Percentiles rank a stretch among this genome's conserved stretches.
Evolutionary conservation across 1,140 invertebrate species (phyloP).

Genomic region (Leptinotarsa defecta): DNA sequence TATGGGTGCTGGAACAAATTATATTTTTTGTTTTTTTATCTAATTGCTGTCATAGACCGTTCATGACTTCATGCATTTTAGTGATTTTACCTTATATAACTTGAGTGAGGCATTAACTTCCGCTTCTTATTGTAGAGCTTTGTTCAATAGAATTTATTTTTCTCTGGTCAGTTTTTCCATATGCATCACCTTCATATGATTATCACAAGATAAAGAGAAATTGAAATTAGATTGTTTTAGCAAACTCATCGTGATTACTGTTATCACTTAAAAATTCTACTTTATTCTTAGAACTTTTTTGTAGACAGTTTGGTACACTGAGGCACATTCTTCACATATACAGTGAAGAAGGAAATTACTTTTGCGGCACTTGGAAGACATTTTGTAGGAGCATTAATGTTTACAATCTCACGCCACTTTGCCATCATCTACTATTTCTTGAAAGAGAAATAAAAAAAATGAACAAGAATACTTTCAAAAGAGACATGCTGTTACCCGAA

Average conservation of each 20-base stretch:
- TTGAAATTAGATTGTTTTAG: no score
- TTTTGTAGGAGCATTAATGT: background rate
- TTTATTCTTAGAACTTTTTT: constrained; percentile 2
- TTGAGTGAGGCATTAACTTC: background rate
- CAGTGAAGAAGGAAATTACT: background rate
- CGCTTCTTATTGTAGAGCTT: constrained; percentile 9
- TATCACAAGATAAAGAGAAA: background rate
- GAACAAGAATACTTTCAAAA: no score
- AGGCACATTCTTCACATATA: background rate
- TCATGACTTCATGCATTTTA: background rate
- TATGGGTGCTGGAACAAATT: background rate
- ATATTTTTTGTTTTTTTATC: background rate
- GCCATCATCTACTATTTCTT: background rate
- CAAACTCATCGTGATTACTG: background rate
- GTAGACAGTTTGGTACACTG: background rate
- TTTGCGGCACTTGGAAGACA: background rate
- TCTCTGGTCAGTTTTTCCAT: background rate
- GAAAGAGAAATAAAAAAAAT: no score
- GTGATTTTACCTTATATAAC: background rate
- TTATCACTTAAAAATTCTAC: background rate
- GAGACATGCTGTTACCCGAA: no score
- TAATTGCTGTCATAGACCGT: background rate
- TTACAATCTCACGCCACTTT: no score
- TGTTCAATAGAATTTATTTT: background rate
- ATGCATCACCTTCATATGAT: background rate